phyloP scores from a whole-genome alignment of 2,113 vertebrate species.

The Tenrec ecaudatus region DNA sequence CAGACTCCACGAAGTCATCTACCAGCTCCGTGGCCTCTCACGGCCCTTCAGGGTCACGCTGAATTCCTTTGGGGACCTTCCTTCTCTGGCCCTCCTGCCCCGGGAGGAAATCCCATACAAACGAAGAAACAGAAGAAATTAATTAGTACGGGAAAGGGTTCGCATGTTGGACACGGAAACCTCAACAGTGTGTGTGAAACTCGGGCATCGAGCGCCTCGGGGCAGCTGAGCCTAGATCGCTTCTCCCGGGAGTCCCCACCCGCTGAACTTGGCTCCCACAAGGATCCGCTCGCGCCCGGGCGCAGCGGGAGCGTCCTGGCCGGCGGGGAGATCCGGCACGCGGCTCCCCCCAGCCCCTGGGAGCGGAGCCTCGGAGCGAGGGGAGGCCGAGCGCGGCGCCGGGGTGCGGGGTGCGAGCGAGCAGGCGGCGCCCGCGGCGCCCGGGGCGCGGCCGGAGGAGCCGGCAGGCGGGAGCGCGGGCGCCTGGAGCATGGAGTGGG shows the following conservation, averaged over 20 bases:
- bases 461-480: not conserved
- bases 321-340: not conserved
- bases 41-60: not conserved
- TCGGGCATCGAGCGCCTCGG: not conserved
- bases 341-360: not conserved
- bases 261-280: not conserved
- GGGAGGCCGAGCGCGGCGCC: not conserved
- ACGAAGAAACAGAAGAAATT: not conserved
- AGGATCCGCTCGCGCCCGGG: not conserved
- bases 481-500: conserved; percentile 88
- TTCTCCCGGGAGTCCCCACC: not conserved
- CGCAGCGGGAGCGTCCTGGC: not conserved
- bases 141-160: not conserved
- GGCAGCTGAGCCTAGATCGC: not conserved
- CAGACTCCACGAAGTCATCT: not conserved
- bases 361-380: not conserved
- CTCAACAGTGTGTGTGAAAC: not conserved
- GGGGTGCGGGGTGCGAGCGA: not conserved
- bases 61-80: not conserved
- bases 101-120: not conserved
- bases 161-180: not conserved
- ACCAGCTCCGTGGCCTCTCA: not conserved
- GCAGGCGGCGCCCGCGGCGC: not conserved
- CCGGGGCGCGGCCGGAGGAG: not conserved
- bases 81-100: not conserved